Evolutionary conservation across 2,113 vertebrate species (phyloP).

Genomic region (Calyptomena viridis): DNA sequence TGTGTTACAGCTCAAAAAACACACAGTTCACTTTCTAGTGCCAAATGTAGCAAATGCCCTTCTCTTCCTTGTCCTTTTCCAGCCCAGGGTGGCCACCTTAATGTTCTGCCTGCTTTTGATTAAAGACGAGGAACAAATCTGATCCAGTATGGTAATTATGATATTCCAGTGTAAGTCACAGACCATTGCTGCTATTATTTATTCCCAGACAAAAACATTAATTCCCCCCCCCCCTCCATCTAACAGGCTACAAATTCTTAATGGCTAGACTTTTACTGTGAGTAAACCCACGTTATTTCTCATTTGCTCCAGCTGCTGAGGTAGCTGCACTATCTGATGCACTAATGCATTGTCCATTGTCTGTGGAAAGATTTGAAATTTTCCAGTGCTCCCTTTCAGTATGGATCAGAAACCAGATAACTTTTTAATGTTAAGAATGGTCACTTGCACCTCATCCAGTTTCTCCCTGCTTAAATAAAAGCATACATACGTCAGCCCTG

Average conservation of each 20-base stretch:
- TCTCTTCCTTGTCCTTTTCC: background rate
- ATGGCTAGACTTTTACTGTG: background rate
- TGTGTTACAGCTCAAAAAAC: background rate
- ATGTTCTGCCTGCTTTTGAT: background rate
- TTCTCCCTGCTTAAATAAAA: background rate
- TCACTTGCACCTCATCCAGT: background rate
- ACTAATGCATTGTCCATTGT: background rate
- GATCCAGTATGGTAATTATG: background rate
- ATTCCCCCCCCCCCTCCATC: background rate
- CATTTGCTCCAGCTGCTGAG: background rate
- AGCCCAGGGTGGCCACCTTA: background rate
- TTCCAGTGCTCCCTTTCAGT: background rate
- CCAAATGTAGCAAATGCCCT: background rate
- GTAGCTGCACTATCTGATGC: background rate
- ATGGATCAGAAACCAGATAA: background rate
- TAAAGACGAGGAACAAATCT: background rate
- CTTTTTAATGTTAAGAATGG: background rate
- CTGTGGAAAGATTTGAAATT: background rate
- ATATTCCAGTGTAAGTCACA: background rate
- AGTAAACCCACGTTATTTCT: background rate
- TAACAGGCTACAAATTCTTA: background rate
- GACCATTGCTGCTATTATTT: background rate
- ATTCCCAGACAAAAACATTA: background rate
- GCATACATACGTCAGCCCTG: rapidly evolving
- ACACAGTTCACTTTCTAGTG: background rate